phyloP scores from a whole-genome alignment of 30 jellyfish, hydroid and myxozoan species.

The Catostylus mosaicus region DNA sequence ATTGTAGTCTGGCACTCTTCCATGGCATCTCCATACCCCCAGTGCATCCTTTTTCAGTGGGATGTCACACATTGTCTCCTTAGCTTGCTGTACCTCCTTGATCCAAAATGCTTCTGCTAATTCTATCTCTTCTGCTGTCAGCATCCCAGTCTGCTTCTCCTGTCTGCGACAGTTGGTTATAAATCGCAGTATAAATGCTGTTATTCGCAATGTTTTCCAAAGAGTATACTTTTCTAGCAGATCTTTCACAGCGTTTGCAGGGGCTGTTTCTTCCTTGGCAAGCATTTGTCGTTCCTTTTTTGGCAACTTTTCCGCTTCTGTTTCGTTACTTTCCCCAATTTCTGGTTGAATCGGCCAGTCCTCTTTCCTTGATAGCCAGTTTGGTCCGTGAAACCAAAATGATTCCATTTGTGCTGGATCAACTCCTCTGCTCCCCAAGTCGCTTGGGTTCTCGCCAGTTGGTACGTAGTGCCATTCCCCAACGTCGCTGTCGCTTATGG shows the following conservation, averaged over 20 bases:
- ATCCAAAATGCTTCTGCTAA: slow-evolving; percentile 48
- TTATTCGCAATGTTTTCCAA: slow-evolving; percentile 40
- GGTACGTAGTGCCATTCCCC: slow-evolving; percentile 52
- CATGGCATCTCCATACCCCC: slow-evolving; percentile 48
- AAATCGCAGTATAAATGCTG: slow-evolving; percentile 39
- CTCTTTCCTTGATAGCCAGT: no score
- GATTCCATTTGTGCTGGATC: slow-evolving; percentile 45
- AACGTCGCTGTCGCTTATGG: slow-evolving; percentile 56
- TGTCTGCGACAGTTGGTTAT: slow-evolving; percentile 37
- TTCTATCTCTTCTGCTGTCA: slow-evolving; percentile 48
- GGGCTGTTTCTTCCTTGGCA: neutral
- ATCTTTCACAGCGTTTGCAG: neutral
- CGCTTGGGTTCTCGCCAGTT: slow-evolving; percentile 59
- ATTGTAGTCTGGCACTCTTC: slow-evolving; percentile 50
- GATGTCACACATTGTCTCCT: slow-evolving; percentile 14
- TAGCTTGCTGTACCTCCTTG: slow-evolving; percentile 37
- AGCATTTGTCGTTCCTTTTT: slow-evolving; percentile 9
- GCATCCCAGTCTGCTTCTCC: slow-evolving; percentile 29
- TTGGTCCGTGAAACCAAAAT: slow-evolving; percentile 44
- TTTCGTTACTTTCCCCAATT: slow-evolving; percentile 13
- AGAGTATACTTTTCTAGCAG: slow-evolving; percentile 33
- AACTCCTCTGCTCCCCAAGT: slow-evolving; percentile 59
- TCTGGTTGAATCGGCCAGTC: slow-evolving; percentile 45
- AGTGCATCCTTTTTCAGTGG: neutral
- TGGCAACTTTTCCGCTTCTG: slow-evolving; percentile 47